Conservation (phyloP, 2,888 invertebrate species). For the Creontiades dilutus region DNA sequence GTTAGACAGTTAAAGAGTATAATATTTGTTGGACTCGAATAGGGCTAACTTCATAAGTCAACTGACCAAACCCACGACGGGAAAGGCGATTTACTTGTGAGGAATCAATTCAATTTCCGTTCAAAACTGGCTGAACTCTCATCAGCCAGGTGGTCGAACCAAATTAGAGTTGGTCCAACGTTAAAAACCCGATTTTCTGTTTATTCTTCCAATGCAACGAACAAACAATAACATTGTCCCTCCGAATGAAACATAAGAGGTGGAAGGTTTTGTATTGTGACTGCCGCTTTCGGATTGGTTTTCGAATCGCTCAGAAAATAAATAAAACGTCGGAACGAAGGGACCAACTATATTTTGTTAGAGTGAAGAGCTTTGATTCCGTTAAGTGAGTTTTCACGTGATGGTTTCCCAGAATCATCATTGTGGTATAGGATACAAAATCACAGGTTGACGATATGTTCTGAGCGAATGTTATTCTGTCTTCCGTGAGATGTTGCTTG, state of each 20-base stretch:
- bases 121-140: neutral
- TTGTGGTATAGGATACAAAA: neutral
- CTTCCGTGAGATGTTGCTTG: no score
- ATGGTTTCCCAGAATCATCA: no score
- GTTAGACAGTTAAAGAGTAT: no score
- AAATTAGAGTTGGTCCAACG: neutral
- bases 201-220: neutral
- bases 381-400: neutral
- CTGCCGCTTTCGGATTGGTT: neutral
- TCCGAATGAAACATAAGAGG: neutral
- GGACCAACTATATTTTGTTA: neutral
- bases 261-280: neutral
- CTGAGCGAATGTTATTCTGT: no score
- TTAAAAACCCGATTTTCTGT: constrained; percentile 6
- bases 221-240: constrained; percentile 25
- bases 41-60: no score
- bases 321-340: neutral
- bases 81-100: no score
- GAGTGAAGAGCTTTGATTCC: constrained; percentile 30
- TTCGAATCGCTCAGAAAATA: neutral
- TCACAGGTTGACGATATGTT: no score
- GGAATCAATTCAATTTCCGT: no score
- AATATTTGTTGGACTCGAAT: no score
- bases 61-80: no score
- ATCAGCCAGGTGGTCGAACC: neutral